Conservation (phyloP, 1,140 invertebrate species). For the Trichogramma pretiosum region DNA sequence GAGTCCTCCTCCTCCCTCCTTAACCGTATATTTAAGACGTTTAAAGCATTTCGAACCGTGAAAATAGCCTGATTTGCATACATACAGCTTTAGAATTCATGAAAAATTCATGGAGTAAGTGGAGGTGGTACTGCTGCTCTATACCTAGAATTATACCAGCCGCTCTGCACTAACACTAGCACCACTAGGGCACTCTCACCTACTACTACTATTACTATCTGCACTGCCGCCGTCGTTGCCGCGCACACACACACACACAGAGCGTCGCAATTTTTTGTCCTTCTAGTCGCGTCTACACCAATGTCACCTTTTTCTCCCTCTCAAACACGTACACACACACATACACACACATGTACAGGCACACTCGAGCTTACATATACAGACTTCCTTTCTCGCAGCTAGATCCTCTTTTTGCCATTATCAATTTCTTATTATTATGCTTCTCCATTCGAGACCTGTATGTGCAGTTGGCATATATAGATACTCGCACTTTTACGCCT, state of each 20-base stretch:
- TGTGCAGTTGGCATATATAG: too few relatives aligned
- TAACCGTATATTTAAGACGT: conserved; percentile 40
- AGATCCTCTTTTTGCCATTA: conserved; percentile 26
- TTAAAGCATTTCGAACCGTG: conserved; percentile 40
- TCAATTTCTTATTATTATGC: conserved; percentile 35
- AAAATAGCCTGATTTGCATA: conserved; percentile 42
- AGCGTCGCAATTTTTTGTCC: too few relatives aligned
- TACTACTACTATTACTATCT: too few relatives aligned
- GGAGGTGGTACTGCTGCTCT: too few relatives aligned
- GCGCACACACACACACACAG: too few relatives aligned
- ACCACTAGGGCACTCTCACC: not conserved
- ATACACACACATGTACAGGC: too few relatives aligned
- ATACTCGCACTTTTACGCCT: too few relatives aligned
- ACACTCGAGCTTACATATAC: not conserved
- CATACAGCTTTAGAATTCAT: conserved; percentile 40
- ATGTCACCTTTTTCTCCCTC: not conserved
- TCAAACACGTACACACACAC: not conserved
- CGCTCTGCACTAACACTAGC: not conserved
- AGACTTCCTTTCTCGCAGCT: not conserved
- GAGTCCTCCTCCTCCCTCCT: too few relatives aligned
- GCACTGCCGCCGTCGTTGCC: too few relatives aligned
- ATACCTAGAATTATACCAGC: conserved; percentile 36
- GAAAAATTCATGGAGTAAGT: conserved; percentile 41
- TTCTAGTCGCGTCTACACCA: too few relatives aligned
- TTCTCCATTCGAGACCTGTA: too few relatives aligned